phyloP scores from a whole-genome alignment of 2,797 vertebrate species.

The Pterois miles region DNA sequence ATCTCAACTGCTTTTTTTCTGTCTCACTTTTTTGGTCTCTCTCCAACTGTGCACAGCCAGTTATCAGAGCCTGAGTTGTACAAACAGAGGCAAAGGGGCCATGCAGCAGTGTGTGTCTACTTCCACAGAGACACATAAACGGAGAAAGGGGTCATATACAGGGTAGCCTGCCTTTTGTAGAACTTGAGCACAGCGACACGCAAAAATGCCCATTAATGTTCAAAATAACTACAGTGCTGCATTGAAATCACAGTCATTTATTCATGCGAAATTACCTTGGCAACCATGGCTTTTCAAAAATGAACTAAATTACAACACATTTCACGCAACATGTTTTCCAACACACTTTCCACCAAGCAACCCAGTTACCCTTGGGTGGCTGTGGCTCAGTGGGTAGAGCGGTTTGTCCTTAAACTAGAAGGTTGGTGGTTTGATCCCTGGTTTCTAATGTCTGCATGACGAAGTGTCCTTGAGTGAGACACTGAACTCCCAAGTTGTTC shows the following conservation, averaged over 20 bases:
- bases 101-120: conserved; percentile 8
- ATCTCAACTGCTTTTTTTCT: conserved; percentile 17
- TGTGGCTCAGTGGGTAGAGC: too few relatives aligned
- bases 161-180: background rate
- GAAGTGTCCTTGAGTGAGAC: too few relatives aligned
- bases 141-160: background rate
- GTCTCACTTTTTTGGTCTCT: conserved; percentile 27
- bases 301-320: background rate
- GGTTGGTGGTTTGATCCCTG: too few relatives aligned
- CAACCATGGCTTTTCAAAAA: background rate
- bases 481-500: too few relatives aligned
- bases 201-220: background rate
- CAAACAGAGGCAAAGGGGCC: conserved; percentile 62
- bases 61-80: conserved; percentile 54
- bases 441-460: too few relatives aligned
- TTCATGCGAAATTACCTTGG: background rate
- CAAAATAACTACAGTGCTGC: background rate
- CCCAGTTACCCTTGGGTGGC: too few relatives aligned
- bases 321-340: background rate
- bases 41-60: conserved; percentile 50
- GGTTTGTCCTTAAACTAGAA: too few relatives aligned
- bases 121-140: conserved; percentile 20
- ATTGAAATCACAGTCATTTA: background rate
- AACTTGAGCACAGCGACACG: background rate
- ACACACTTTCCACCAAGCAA: background rate